Evolutionary conservation across 2,797 vertebrate genomes (phyloP), one percentile per base, ranked within the genome.

Genomic region (Trematomus bernacchii): DNA sequence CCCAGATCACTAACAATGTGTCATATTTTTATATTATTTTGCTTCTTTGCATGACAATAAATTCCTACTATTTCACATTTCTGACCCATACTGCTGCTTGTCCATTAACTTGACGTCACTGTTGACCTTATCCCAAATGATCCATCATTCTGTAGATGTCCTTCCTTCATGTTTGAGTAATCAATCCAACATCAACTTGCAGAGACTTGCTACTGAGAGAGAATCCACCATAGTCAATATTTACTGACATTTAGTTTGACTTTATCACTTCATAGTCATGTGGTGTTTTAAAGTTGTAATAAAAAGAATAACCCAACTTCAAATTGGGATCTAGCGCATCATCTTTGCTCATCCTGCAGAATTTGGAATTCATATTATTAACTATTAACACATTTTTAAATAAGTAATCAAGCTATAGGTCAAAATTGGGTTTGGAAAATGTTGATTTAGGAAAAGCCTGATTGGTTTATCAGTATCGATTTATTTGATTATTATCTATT

Each of bases 21-120:
- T 50, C 6, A 48, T 23, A 27, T 65, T 44, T 23, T 16, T 40
- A 37, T 52, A 52, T 44, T 19, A 42, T 54, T 76, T 58, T 44
- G 58, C 37, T 46, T 23, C 37, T 79, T 69, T 69, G 71, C 66
- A 66, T 37, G 50, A 60, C 16, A 59, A 27, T 59, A 18, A 40
- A 52, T n/a, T 4, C 2, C 18, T 18, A 54, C 42, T 33, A 18
- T 64, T 67, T 18, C 10, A 51, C 33, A 62, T 61, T 15, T 19
- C 2, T 14, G 4, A 21, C 10, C 19, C 10, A 4, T 3, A 19
- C 48, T 48, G 19, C 19, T 54, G 55, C 43, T 62, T 11, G 59
- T 23, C 18, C 7, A n/a, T 57, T 51, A 42, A 66, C 51, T 48
- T 73, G 11, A 63, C 37, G 23, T 64, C 23, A 44, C 12, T 23